phyloP scores from a whole-genome alignment of 2,888 invertebrate species.

The Leucoptera coffeella region DNA sequence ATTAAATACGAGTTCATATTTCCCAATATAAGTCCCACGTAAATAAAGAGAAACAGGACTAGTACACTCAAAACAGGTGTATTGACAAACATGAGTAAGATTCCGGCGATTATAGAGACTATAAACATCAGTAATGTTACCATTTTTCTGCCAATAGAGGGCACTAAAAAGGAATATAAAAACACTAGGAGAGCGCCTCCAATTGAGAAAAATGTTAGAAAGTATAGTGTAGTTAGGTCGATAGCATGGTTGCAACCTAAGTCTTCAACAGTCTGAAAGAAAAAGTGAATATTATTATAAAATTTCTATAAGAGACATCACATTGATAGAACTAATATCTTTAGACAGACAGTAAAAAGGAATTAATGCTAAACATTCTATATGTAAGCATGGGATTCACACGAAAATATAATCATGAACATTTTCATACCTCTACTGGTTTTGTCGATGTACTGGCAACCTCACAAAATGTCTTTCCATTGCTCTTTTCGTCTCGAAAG shows the following conservation, averaged over 20 bases:
- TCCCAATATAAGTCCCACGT: slow-evolving; percentile 25
- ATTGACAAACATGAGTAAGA: slow-evolving; percentile 17
- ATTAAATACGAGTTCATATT: slow-evolving; percentile 30
- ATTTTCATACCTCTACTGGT: no score
- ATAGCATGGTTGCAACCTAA: slow-evolving; percentile 20
- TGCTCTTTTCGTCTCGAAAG: slow-evolving; percentile 17
- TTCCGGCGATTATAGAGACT: slow-evolving; percentile 14
- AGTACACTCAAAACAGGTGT: slow-evolving; percentile 22
- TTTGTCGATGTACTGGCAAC: slow-evolving; percentile 26
- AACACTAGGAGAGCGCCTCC: slow-evolving; percentile 14
- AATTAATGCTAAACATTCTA: no score
- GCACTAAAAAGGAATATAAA: slow-evolving; percentile 22
- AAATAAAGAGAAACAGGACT: slow-evolving; percentile 24
- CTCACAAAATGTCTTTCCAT: slow-evolving; percentile 23
- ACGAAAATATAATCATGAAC: no score
- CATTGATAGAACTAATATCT: no score
- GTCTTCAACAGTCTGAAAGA: slow-evolving; percentile 12
- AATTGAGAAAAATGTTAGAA: slow-evolving; percentile 27
- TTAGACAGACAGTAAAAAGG: no score
- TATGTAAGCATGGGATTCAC: no score
- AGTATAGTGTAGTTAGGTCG: slow-evolving; percentile 20
- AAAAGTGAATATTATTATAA: no score
- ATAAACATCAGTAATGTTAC: slow-evolving; percentile 19
- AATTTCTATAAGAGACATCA: no score
- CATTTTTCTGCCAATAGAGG: slow-evolving; percentile 19